These are phyloP conservation scores for Dilophus febrilis DNA, from an alignment of 2,888 invertebrate species.

Conservation along the genomic window DNA sequence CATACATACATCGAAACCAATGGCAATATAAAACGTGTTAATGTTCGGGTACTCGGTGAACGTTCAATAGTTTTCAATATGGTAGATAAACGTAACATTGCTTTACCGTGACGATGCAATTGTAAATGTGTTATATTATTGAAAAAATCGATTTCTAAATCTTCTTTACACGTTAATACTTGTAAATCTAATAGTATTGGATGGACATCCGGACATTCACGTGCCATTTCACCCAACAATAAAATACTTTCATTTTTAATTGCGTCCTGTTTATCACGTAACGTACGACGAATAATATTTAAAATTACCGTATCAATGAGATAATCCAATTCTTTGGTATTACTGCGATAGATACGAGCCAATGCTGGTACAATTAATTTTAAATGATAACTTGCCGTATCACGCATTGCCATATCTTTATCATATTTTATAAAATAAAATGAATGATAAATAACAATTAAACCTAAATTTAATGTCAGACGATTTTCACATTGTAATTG, in stretches of 20 bases:
- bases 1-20: constrained; percentile 64
- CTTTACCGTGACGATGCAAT: constrained; percentile 68
- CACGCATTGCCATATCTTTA: constrained; percentile 68
- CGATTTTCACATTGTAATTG: constrained; percentile 32
- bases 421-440: constrained; percentile 60
- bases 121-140: constrained; percentile 82
- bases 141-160: constrained; percentile 85
- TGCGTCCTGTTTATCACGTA: constrained; percentile 51
- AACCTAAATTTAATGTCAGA: constrained; percentile 46
- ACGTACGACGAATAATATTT: constrained; percentile 50
- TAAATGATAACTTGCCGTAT: constrained; percentile 58
- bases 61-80: constrained; percentile 42
- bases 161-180: constrained; percentile 46
- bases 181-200: constrained; percentile 53
- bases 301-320: constrained; percentile 59
- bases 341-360: constrained; percentile 33
- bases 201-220: constrained; percentile 53
- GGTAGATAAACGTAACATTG: constrained; percentile 56
- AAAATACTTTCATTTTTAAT: constrained; percentile 64
- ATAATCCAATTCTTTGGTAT: constrained; percentile 40
- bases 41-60: constrained; percentile 45
- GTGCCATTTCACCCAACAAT: constrained; percentile 56
- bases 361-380: constrained; percentile 49
- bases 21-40: constrained; percentile 76
- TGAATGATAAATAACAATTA: constrained; percentile 66